These are phyloP conservation scores for Eurytoma adleriae DNA, from an alignment of 2,888 invertebrate genomes.

Conservation along the genomic window DNA sequence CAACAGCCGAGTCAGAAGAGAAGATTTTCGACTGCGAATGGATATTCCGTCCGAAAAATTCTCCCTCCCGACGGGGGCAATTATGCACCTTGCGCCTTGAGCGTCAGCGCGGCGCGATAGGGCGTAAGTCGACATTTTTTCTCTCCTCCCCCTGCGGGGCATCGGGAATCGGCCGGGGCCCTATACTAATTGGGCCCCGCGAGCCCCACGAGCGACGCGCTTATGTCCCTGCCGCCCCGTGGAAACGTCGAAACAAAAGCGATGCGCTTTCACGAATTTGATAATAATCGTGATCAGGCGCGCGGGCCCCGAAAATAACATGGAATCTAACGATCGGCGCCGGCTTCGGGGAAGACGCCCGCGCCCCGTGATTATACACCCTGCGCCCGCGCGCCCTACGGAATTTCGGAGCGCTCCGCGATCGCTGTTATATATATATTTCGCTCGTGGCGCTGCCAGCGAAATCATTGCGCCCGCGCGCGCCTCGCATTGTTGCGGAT, in stretches of 20 bases:
- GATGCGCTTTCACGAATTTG: slow-evolving; percentile 64
- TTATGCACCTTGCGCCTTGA: slow-evolving; percentile 48
- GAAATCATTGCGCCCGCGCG: slow-evolving; percentile 10
- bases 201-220: slow-evolving; percentile 46
- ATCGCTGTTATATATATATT: slow-evolving; percentile 17
- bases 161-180: too few species aligned
- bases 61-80: slow-evolving; percentile 22
- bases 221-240: neutral
- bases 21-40: too few species aligned
- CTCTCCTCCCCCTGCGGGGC: neutral
- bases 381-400: slow-evolving; percentile 2
- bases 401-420: slow-evolving; percentile 25
- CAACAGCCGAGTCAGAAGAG: too few species aligned
- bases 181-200: slow-evolving; percentile 25
- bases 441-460: slow-evolving; percentile 5
- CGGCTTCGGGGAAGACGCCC: neutral
- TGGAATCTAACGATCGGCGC: slow-evolving; percentile 65
- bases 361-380: neutral
- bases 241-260: neutral
- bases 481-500: neutral
- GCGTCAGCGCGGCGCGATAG: slow-evolving; percentile 18
- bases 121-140: slow-evolving; percentile 40
- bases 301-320: slow-evolving; percentile 65
- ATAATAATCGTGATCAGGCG: slow-evolving; percentile 71
- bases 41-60: neutral